Evolutionary conservation across 1,140 invertebrate genomes (phyloP), one percentile per base, ranked within the genome.

Genomic region (Nasonia vitripennis): DNA sequence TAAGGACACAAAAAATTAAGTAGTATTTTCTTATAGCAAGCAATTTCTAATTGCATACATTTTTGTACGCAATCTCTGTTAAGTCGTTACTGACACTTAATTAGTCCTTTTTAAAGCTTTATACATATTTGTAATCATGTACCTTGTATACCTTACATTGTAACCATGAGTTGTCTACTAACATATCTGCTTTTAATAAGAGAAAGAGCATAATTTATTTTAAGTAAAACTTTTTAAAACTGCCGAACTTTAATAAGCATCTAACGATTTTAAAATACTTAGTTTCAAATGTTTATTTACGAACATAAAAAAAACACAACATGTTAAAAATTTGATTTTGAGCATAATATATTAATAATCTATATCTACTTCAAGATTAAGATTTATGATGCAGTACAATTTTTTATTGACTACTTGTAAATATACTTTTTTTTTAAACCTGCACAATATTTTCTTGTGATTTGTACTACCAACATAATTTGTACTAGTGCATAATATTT

Each of bases 11-110:
- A 73, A 67, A 74, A 74, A 62, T 48, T 62, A 17, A n/a, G 78
- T 34, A 79, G 10, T 51, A 83, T 71, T 83, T 85, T 87, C 6
- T 86, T 78, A 55, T 31, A 62, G 78, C 75, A 78, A 77, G n/a
- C n/a, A 17, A 5, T 78, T 78, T 71, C 20, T 80, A 31, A 74
- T 83, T 80, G 11, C 5, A 31, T 71, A 71, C 70, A 12, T 71
- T 71, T 70, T 70, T 70, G 23, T 31, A 34, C 12, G 5, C 4
- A n/a, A 6, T 62, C 17, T 62, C 17, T 6, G 7, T n/a, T 62
- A n/a, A 62, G 5, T 62, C 6, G 0, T 62, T 62, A 62, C 55
- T 20, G 6, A 51, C 48, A 62, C 55, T 62, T 62, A n/a, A 20
- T 17, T 20, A n/a, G 3, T 62, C 7, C 20, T 62, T 62, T 62